Base-by-base conservation (phyloP, 2,113 vertebrate genomes). In the Ornithorhynchus anatinus region DNA sequence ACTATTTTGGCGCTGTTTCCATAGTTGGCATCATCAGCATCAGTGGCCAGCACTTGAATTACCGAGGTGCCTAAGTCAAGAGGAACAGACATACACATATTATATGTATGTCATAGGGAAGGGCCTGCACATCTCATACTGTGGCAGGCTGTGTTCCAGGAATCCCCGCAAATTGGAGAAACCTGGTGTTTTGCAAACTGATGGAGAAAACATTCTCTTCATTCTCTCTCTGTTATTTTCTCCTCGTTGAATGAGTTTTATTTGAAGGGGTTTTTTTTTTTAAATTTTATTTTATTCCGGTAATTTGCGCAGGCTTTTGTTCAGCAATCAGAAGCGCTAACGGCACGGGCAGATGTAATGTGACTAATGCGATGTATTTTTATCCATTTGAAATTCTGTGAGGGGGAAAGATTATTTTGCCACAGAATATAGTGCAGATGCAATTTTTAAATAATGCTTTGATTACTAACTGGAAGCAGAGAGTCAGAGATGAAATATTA, bases 1-100 rank as follows among this genome's bases (percentile, higher is more conserved):
- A 99, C 96, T 7, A 99, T 93, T 86, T 95, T 98, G 76, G 98
- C 98, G 72, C 98, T 99, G 86, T 99, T 99, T 66, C 98, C 98
- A 0, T 99, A 99, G 16, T 95, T 96, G 75, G 95, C 94, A 60
- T 99, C 98, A 70, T 99, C 98, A 3, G 96, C 97, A 6, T 99
- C 98, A 12, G 92, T 94, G 12, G 98, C 97, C 23, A 95, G 98
- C 56, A 99, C 95, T 74, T 95, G 95, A 67, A 94, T 93, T 47
- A 99, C 97, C 81, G 96, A 95, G 52, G 98, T 97, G 63, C 98
- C 98, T 99, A 85, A 35, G 81, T n/a, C 5, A 51, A 67, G 1
- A 53, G 22, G 50, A 3, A 68, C 1, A 79, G 2, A 44, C 15
- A 29, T 50, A 48, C 19, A 56, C 1, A 3, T 83, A 10, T 47